Conservation (phyloP, 2,888 invertebrate species). For the Galeruca laticollis region DNA sequence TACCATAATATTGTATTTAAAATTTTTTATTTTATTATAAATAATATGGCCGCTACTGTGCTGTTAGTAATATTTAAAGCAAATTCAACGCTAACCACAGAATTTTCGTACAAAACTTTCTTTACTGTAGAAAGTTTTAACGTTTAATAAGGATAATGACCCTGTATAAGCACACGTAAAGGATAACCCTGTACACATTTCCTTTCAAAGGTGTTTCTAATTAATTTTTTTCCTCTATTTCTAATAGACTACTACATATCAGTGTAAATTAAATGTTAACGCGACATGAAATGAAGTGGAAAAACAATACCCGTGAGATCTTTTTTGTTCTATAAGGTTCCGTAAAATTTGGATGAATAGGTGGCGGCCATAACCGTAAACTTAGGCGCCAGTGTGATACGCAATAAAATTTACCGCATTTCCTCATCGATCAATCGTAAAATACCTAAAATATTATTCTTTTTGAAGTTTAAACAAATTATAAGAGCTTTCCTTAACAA, state of each 20-base stretch:
- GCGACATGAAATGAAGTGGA: constrained; percentile 20
- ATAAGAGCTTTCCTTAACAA: too few species aligned
- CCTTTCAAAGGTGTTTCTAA: neutral
- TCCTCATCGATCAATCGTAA: constrained; percentile 23
- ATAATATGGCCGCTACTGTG: too few species aligned
- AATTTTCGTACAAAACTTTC: too few species aligned
- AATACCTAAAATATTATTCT: too few species aligned
- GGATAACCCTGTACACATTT: neutral
- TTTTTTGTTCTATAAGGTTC: neutral
- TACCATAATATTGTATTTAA: too few species aligned
- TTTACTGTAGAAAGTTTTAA: too few species aligned
- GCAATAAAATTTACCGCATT: constrained; percentile 7
- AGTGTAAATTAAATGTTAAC: constrained; percentile 9
- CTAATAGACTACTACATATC: neutral
- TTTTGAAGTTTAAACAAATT: too few species aligned
- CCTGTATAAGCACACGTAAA: too few species aligned
- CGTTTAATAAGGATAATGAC: too few species aligned
- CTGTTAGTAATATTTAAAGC: too few species aligned
- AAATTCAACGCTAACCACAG: too few species aligned
- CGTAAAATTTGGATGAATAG: constrained; percentile 12
- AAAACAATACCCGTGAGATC: constrained; percentile 18
- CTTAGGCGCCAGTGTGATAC: constrained; percentile 12
- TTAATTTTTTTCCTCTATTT: constrained; percentile 1
- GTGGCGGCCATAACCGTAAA: neutral
- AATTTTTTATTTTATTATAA: too few species aligned